A percentile compares a stretch with the other conserved stretches of the same genome.
Evolutionary conservation across 2,113 vertebrate genomes (phyloP).

Genomic region (Halcyon malimbica): DNA sequence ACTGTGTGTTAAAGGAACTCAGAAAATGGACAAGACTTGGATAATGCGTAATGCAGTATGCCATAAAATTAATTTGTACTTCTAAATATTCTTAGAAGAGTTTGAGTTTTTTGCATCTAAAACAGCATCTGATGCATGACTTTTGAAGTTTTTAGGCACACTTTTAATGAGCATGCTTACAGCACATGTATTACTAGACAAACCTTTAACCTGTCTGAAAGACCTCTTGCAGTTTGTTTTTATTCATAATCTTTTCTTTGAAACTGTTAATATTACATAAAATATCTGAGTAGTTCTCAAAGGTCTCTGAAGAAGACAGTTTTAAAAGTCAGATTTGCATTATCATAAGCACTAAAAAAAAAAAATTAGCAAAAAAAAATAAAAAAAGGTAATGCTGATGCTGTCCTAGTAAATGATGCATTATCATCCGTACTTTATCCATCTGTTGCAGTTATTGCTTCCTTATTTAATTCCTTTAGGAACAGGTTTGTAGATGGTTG

Average conservation of each 20-base stretch:
- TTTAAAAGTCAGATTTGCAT: background rate
- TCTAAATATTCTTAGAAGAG: background rate
- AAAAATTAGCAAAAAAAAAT: background rate
- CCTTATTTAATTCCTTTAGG: background rate
- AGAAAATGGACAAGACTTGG: background rate
- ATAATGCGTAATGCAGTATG: background rate
- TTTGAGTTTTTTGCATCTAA: background rate
- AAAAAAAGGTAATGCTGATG: background rate
- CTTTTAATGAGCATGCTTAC: background rate
- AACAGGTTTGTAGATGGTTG: background rate
- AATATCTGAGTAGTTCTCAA: background rate
- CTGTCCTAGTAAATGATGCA: background rate
- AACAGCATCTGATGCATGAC: background rate
- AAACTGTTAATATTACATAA: background rate
- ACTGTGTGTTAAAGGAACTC: background rate
- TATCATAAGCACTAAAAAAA: background rate
- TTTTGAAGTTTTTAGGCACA: background rate
- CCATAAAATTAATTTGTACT: background rate
- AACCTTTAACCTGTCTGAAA: background rate
- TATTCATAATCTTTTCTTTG: background rate
- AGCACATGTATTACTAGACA: background rate
- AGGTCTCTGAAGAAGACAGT: background rate
- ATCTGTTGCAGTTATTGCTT: background rate
- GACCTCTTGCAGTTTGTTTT: background rate
- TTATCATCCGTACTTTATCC: background rate